A percentile compares a stretch with the other conserved stretches of the same genome.
phyloP scores from a whole-genome alignment of 2,797 vertebrate species.

The Melanotaenia parkinsoni region DNA sequence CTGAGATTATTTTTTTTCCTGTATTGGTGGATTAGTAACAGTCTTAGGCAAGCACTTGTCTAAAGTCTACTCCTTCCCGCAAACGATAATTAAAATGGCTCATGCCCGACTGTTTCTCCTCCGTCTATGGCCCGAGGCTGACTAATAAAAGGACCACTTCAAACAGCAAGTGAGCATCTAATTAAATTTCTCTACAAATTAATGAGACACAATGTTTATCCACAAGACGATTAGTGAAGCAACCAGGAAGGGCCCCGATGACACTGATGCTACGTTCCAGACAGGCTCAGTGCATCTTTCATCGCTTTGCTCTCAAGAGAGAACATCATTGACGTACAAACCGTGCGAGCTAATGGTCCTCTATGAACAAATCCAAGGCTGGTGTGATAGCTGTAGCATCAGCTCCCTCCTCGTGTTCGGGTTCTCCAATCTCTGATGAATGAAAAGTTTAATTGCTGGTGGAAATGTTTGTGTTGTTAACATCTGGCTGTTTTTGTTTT shows the following conservation, averaged over 20 bases:
- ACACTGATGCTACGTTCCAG: conserved; percentile 33
- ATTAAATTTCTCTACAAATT: conserved; percentile 71
- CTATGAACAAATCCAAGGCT: conserved; percentile 30
- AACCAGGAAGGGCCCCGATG: conserved; percentile 5
- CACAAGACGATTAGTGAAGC: conserved; percentile 51
- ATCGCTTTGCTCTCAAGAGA: conserved; percentile 26
- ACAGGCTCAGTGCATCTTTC: conserved; percentile 10
- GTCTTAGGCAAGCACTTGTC: background rate
- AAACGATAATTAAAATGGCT: conserved; percentile 52
- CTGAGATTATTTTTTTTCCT: too few species aligned
- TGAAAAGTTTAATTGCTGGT: conserved; percentile 8
- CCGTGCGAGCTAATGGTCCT: conserved; percentile 36
- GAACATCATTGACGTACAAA: conserved; percentile 44
- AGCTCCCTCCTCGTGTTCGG: conserved; percentile 17
- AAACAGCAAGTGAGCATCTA: conserved; percentile 66
- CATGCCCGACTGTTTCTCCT: conserved; percentile 25
- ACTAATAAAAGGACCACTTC: conserved; percentile 57
- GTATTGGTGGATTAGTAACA: conserved; percentile 2
- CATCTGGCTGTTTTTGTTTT: conserved; percentile 1
- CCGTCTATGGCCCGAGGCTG: conserved; percentile 42
- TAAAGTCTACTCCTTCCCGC: conserved; percentile 17
- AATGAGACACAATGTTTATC: conserved; percentile 62
- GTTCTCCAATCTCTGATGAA: conserved; percentile 8
- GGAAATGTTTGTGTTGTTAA: conserved; percentile 24
- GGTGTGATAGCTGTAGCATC: background rate